These are phyloP conservation scores for Podotricha telesiphe DNA, from an alignment of 2,888 invertebrate genomes.

Conservation along the genomic window DNA sequence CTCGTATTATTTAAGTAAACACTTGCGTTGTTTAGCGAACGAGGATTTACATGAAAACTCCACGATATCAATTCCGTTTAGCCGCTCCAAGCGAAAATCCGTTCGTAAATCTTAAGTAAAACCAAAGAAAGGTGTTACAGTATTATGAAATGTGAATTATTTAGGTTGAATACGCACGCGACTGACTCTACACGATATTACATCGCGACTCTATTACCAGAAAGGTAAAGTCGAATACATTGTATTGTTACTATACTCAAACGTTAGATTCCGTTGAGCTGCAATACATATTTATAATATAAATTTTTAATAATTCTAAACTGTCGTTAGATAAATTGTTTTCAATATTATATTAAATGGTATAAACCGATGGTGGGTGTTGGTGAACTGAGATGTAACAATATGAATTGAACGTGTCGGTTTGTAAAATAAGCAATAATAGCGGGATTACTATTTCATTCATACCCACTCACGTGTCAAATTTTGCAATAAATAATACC, in stretches of 20 bases:
- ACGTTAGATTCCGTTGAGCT: conserved; percentile 40
- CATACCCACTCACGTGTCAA: conserved; percentile 28
- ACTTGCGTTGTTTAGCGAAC: conserved; percentile 16
- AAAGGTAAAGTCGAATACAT: conserved; percentile 4
- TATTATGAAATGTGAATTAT: conserved; percentile 43
- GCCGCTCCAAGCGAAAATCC: conserved; percentile 29
- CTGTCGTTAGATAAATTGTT: conserved; percentile 39
- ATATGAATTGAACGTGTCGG: conserved; percentile 28
- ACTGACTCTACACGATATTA: conserved; percentile 5
- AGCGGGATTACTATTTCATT: conserved; percentile 25
- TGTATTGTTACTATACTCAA: conserved; percentile 23
- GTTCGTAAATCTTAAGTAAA: conserved; percentile 40
- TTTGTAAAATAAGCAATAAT: conserved; percentile 29
- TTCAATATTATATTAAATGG: conserved; percentile 37
- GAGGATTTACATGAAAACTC: conserved; percentile 24
- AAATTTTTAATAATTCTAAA: conserved; percentile 39
- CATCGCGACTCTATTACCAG: background rate
- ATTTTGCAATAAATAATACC: conserved; percentile 16
- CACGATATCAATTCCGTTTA: conserved; percentile 31
- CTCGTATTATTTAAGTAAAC: conserved; percentile 25
- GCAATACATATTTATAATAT: conserved; percentile 36
- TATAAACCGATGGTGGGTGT: conserved; percentile 35
- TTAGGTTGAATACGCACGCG: conserved; percentile 38
- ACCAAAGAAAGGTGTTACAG: conserved; percentile 39
- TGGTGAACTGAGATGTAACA: conserved; percentile 31